Evolutionary conservation across 2,888 invertebrate genomes (phyloP), one percentile per base, ranked within the genome.

Genomic region (Ypsolopha sequella): DNA sequence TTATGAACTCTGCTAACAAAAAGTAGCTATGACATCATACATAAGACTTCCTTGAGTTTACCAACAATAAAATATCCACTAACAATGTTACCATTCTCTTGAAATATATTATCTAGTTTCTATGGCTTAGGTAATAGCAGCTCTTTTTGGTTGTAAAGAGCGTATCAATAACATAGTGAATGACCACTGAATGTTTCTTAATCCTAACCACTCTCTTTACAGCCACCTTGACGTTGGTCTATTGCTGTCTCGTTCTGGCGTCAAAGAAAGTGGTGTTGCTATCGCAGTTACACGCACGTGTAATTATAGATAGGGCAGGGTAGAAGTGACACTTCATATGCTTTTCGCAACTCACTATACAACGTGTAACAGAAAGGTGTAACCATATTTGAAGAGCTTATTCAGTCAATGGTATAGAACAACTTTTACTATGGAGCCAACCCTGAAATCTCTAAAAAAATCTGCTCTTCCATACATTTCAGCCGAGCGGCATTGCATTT

Each of bases 251-350:
- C 65, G 60, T 41, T 82, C 71, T 63, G 9, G 44, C 72, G 64
- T 63, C 53, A 44, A 36, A 53, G 54, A 59, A 63, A 66, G 67
- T 66, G 74, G 72, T 64, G 51, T 59, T 56, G 61, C 63, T 63
- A 52, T 76, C 68, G 76, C 72, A 58, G 58, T 74, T 63, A 59
- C 56, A 60, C 70, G 71, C 79, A 78, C 80, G 78, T 81, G 80
- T 70, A 41, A 8, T 49, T 38, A 38, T 48, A 14, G 36, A 38
- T 36, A 13, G 13, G 13, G 13, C 7, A 33, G 24, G 6, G 7
- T 11, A 43, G 43, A 14, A n/a, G 11, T 43, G 43, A 43, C 10
- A 14, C 38, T 38, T 38, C 9, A n/a, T 38, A 38, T 38, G 39
- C 39, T 39, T 6, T 6, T 39, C 9, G 11, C 11, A 2, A 2